Base-by-base conservation (phyloP, 2,888 invertebrate genomes). In the Phortica magna region DNA sequence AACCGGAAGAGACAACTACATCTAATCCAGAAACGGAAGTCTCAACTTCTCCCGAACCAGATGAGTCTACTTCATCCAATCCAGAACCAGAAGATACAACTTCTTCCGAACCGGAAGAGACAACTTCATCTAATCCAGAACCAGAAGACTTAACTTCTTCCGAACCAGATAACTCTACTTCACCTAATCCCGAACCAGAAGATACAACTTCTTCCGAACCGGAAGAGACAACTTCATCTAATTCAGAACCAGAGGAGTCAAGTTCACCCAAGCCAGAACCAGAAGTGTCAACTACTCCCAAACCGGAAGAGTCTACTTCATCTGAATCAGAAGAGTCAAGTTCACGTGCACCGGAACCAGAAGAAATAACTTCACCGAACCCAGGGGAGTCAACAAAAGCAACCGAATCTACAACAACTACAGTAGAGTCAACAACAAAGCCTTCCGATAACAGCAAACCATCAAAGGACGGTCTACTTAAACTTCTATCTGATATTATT, bases 381-480 rank as follows among this genome's bases (percentile, higher is more conserved):
- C 43, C 48, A 48, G 61, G 7, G 48, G 48, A 48, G 2, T 48
- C 48, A 2, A 5, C 48, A 48, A 9, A 48, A 2, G 9, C 48
- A 55, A 76, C 74, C 4, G 74, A 76, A 43, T 59, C 73, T 12
- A 71, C 80, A 0, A 76, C 78, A 4, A 75, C 80, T 10, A 14
- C 4, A 4, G 68, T 43, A 9, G 14, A 78, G n/a, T 22, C 22
- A 70, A 61, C 19, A 7, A 22, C 61, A 10, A 7, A 14, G 14
- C 7, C 31, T 31, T 31, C 31, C 78, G 72, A 7, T 68, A 74
- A 39, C 57, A 73, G 12, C 48, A 48, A 48, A 12, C 48, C 48
- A 2, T 14, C 48, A 9, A 48, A 48, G 48, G 14, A 48, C 14
- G 48, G 48, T 48, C 48, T 48, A 48, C 48, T 48, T 0, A 48